phyloP scores from a whole-genome alignment of 2,797 vertebrate genomes.

The Cygnus olor region DNA sequence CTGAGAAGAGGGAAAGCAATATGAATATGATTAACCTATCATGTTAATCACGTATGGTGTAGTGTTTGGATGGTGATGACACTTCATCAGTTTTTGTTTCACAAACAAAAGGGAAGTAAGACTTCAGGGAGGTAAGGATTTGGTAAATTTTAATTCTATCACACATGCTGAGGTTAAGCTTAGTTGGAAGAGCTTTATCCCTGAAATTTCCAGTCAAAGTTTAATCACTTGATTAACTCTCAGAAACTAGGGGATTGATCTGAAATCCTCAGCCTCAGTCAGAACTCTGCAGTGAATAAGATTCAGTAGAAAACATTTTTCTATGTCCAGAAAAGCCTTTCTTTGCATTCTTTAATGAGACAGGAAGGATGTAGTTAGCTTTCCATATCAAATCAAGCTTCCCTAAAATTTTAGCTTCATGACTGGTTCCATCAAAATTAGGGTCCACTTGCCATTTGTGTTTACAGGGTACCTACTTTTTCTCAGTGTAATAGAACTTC shows the following conservation, averaged over 20 bases:
- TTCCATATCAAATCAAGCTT: not conserved
- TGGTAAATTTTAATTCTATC: conserved; percentile 21
- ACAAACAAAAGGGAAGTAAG: not conserved
- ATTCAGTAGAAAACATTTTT: not conserved
- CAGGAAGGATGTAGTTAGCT: not conserved
- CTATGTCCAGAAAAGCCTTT: not conserved
- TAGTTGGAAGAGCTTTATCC: conserved; percentile 18
- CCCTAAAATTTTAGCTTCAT: not conserved
- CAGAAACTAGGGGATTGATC: not conserved
- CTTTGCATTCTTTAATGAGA: conserved; percentile 21
- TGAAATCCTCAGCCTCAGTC: conserved; percentile 28
- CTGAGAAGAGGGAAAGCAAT: not conserved
- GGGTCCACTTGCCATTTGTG: not conserved
- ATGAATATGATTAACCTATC: not conserved
- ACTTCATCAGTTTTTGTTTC: not conserved
- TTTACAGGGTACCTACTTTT: not conserved
- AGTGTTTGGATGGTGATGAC: not conserved
- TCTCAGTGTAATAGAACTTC: not conserved
- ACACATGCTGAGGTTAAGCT: not conserved
- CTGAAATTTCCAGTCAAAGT: conserved; percentile 36
- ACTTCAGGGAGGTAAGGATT: not conserved
- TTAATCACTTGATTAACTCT: conserved; percentile 43
- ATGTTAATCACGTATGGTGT: not conserved
- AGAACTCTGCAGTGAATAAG: not conserved
- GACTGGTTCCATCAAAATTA: not conserved